Conservation (phyloP, 2,113 vertebrate genomes). For the Hippopotamus amphibius region DNA sequence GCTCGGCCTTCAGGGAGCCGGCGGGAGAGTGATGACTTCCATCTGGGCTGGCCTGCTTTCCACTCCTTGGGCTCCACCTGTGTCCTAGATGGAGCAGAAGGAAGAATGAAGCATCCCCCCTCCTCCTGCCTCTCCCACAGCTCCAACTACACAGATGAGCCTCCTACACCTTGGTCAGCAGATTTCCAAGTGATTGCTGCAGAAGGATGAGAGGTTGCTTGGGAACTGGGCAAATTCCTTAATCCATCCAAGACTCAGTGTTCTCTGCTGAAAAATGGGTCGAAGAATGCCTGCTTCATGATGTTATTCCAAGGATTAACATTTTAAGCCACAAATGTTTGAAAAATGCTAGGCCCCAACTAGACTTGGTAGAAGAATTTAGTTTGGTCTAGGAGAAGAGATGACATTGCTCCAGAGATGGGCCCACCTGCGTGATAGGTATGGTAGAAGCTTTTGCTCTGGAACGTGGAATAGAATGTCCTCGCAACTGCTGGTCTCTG, state of each 20-base stretch:
- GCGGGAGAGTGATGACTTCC: constrained; percentile 67
- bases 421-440: neutral
- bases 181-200: constrained; percentile 33
- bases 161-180: neutral
- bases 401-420: neutral
- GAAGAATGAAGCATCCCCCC: neutral
- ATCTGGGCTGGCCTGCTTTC: constrained; percentile 67
- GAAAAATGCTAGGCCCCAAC: neutral
- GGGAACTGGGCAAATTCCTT: neutral
- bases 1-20: constrained; percentile 42
- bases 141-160: neutral
- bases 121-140: neutral
- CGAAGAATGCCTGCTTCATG: neutral
- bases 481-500: neutral
- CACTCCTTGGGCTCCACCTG: constrained; percentile 68
- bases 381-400: neutral
- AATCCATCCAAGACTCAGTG: constrained; percentile 17
- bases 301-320: constrained; percentile 7
- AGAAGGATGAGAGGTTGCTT: neutral
- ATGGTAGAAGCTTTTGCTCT: neutral
- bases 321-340: neutral
- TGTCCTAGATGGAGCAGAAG: constrained; percentile 47
- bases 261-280: neutral
- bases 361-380: neutral
- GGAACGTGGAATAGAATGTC: neutral